Conservation (phyloP, 2,797 vertebrate species). For the Rhinoraja longicauda region DNA sequence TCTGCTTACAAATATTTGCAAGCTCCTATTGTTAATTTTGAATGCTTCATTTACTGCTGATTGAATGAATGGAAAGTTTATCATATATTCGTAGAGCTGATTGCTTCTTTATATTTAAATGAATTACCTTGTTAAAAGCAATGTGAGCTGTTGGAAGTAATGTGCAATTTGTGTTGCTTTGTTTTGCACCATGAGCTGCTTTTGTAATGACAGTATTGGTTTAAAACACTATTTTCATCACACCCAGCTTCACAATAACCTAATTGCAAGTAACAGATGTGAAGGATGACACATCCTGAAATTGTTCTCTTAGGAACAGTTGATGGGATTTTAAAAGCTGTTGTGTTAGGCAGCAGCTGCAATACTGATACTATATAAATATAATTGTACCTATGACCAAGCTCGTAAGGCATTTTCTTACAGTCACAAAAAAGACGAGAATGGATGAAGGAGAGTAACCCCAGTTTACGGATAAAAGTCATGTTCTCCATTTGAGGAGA, state of each 20-base stretch:
- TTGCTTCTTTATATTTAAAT: slow-evolving; percentile 32
- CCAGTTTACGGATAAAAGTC: not conserved
- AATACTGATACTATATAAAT: slow-evolving; percentile 47
- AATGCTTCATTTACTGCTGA: not conserved
- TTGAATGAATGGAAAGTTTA: not conserved
- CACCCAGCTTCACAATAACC: slow-evolving; percentile 40
- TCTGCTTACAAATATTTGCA: not conserved
- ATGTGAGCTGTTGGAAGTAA: slow-evolving; percentile 41
- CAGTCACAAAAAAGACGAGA: not conserved
- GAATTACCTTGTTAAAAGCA: slow-evolving; percentile 30
- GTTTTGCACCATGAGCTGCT: slow-evolving; percentile 49
- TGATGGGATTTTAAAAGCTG: slow-evolving; percentile 46
- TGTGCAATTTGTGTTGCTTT: slow-evolving; percentile 54
- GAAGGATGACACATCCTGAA: slow-evolving; percentile 37
- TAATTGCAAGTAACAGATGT: slow-evolving; percentile 41
- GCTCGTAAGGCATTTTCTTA: too few species aligned
- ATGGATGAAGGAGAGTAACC: not conserved
- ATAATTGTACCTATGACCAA: slow-evolving; percentile 47
- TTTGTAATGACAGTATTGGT: slow-evolving; percentile 48
- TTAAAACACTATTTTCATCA: slow-evolving; percentile 47
- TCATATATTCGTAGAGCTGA: not conserved
- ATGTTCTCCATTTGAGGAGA: not conserved
- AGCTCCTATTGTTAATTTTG: slow-evolving; percentile 5
- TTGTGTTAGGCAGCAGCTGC: slow-evolving; percentile 56
- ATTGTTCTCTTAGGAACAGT: slow-evolving; percentile 43